phyloP scores from a whole-genome alignment of 2,797 vertebrate genomes.

The Eleutherodactylus coqui region DNA sequence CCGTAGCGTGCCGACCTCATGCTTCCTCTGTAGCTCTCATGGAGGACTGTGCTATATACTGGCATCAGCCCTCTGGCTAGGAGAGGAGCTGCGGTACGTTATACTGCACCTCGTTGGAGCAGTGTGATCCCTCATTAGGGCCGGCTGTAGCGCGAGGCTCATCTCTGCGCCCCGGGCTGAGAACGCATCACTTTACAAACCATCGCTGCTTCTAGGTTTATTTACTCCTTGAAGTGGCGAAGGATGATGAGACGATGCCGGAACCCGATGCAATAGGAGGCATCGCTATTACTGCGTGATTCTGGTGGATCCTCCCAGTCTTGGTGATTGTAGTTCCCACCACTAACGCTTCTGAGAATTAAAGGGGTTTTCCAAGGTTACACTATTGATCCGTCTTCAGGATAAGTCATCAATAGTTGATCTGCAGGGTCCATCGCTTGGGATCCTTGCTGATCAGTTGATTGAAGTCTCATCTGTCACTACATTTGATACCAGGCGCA shows the following conservation, averaged over 20 bases:
- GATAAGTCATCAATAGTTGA: no score
- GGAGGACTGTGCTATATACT: neutral
- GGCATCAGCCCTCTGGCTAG: neutral
- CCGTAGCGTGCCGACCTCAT: neutral
- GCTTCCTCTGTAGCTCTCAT: neutral
- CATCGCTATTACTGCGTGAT: neutral
- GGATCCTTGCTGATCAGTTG: no score
- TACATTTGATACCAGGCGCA: no score
- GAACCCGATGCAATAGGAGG: neutral
- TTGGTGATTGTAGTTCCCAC: neutral
- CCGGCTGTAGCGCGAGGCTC: neutral
- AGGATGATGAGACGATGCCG: neutral
- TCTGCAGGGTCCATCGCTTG: no score
- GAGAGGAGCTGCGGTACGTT: neutral
- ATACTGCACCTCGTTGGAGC: neutral
- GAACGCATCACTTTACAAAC: neutral
- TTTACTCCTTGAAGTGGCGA: neutral
- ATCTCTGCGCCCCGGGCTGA: neutral
- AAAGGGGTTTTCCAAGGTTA: no score
- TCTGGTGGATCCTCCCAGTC: neutral
- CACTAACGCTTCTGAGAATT: no score
- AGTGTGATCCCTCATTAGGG: slow-evolving; percentile 1
- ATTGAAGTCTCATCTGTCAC: no score
- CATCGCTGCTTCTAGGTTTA: neutral
- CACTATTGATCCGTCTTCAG: no score